Base-by-base conservation (phyloP, 2,888 invertebrate genomes). In the Himalopsyche kuldschensis region DNA sequence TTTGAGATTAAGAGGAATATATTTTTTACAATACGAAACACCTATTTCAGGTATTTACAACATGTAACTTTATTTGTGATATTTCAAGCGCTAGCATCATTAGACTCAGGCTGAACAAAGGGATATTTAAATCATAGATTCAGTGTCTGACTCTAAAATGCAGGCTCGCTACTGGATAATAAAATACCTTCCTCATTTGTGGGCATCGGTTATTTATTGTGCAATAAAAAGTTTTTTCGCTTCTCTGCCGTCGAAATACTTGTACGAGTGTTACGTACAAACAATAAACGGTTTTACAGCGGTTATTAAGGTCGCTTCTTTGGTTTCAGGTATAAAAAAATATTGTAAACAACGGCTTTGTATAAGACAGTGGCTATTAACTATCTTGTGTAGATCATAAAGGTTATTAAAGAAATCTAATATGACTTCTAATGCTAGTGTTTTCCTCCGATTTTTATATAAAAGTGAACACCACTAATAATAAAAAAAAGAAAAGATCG, bases 151-250 rank as follows among this genome's bases (percentile, higher is more conserved):
- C 11, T 69, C 69, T 69, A 11, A 27, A 81, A 32, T 55, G 48
- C 78, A 46, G 24, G 27, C 48, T 24, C 80, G 85, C 85, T 85
- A 85, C 85, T 78, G 85, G 83, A 79, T 77, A 83, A 83, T 85
- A 85, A 85, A 85, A 79, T 78, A 77, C 79, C 69, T 75, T 78
- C 78, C 75, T 31, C 77, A 76, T 75, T 69, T 83, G 82, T 83
- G 85, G 83, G 82, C 82, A 85, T 83, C 78, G 85, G 75, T 78
- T 85, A 85, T 85, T 85, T 85, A 85, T 75, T 81, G 78, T 80
- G 69, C 75, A 77, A 83, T 85, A 85, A 85, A 83, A 83, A 80
- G 75, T 76, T 76, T 85, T 83, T 83, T 84, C 41, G 79, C 69
- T 83, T 63, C 81, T 81, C 76, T 48, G 75, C 20, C 11, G 47